Conservation (phyloP, 2,797 vertebrate genomes). For the Sebastolobus alascanus region DNA sequence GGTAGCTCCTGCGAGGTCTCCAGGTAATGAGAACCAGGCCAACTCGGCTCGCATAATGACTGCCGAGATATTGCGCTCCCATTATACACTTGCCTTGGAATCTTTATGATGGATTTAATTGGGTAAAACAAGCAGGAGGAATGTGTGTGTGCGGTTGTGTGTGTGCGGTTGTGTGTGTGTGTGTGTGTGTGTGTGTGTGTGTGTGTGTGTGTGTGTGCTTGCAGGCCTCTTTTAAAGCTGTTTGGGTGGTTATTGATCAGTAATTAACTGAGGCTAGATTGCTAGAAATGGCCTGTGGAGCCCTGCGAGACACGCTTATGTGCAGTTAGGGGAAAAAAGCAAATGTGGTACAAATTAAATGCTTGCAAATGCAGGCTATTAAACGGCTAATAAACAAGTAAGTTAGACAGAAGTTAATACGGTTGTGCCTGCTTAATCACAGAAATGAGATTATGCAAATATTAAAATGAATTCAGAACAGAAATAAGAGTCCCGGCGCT, state of each 20-base stretch:
- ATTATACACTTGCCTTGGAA: conserved; percentile 75
- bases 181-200: conserved; percentile 2
- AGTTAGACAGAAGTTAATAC: conserved; percentile 24
- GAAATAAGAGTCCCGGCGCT: conserved; percentile 2
- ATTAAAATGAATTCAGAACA: conserved; percentile 21
- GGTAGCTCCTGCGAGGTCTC: conserved; percentile 55
- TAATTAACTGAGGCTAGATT: conserved; percentile 62
- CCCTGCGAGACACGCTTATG: conserved; percentile 13
- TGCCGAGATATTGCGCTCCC: conserved; percentile 64
- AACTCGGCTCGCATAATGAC: conserved; percentile 66
- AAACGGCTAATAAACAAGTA: conserved; percentile 11
- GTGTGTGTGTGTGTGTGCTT: background rate
- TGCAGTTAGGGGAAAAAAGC: background rate
- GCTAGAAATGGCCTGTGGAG: conserved; percentile 41
- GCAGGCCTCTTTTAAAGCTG: conserved; percentile 36
- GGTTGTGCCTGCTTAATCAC: background rate
- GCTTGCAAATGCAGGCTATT: conserved; percentile 19
- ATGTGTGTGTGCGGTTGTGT: conserved; percentile 37
- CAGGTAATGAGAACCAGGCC: conserved; percentile 77
- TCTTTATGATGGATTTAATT: conserved; percentile 78
- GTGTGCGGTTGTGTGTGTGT: background rate
- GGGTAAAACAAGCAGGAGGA: conserved; percentile 41
- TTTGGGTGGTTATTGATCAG: conserved; percentile 66
- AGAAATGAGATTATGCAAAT: conserved; percentile 40
- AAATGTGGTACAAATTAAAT: conserved; percentile 45